Evolutionary conservation across 2,797 vertebrate species (phyloP), one percentile per base, ranked within the genome.

Genomic region (Hapalemur alaotrensis): DNA sequence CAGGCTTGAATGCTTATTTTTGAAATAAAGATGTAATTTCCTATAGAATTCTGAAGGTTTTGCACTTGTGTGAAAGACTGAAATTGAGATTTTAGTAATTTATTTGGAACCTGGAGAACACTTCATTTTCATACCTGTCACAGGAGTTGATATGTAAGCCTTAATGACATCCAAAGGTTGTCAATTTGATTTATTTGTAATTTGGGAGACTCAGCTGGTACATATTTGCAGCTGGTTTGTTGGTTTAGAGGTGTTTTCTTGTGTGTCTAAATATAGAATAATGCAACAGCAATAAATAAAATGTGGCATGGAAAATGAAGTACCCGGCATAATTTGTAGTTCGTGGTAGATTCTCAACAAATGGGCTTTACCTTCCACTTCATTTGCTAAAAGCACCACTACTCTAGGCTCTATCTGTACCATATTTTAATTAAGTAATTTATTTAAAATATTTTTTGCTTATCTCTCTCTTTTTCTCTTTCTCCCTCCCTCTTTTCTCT

Each of bases 131-230:
- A 69, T 69, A 91, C 38, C 59, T 95, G 79, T 73, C 90, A 95
- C 41, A 61, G 28, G 4, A 54, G 67, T 52, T 94, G 73, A 91
- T 72, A 91, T 59, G 86, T 84, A 82, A 25, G 2, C 43, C n/a
- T 20, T 88, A 96, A 91, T 80, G 50, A 81, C 38, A 95, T 89
- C 93, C 87, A 79, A 57, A 95, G 85, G 35, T 70, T 95, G 87
- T 89, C 83, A 95, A 18, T 38, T 91, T 93, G 94, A 92, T 92
- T 92, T 95, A 93, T 89, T 93, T 95, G 23, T 87, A 89, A 89
- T 95, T 94, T 93, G 73, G 15, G 43, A 89, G 48, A 81, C 41
- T 82, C 1, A 7, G 54, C 20, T 85, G 38, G 28, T 91, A 91
- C 69, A 67, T 89, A 86, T 73, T 93, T 87, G 72, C 70, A 93